These are phyloP conservation scores for Callinectes sapidus DNA, from an alignment of 2,888 invertebrate species.

Conservation along the genomic window DNA sequence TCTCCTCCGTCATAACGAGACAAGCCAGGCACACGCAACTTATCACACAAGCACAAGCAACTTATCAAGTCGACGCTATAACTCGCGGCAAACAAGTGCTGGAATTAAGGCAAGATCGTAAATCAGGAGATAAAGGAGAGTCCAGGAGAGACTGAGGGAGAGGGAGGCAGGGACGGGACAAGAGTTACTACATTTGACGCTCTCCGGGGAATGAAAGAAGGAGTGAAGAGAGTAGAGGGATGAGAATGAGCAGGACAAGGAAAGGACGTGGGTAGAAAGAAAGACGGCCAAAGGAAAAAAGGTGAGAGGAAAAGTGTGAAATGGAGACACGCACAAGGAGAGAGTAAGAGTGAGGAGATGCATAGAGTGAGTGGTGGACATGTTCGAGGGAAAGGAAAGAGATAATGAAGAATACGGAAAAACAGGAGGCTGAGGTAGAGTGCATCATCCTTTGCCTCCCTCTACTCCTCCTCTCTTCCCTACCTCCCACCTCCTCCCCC, in stretches of 20 bases:
- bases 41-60: constrained; percentile 46
- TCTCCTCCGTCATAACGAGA: constrained; percentile 17
- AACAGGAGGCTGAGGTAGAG: background rate
- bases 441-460: background rate
- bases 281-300: background rate
- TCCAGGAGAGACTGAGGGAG: background rate
- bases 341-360: background rate
- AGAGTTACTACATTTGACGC: constrained; percentile 18
- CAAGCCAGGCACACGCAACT: constrained; percentile 38
- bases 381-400: background rate
- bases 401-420: background rate
- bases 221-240: constrained; percentile 29
- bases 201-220: constrained; percentile 5
- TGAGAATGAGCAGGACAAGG: background rate
- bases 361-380: background rate
- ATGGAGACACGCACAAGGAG: background rate
- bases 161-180: constrained; percentile 3
- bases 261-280: background rate
- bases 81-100: constrained; percentile 59
- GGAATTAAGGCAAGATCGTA: constrained; percentile 56
- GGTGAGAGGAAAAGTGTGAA: background rate
- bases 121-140: constrained; percentile 48
- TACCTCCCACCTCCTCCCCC: background rate
- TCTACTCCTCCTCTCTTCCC: background rate
- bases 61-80: constrained; percentile 56